phyloP scores from a whole-genome alignment of 2,113 vertebrate species.

The Eidolon helvum region DNA sequence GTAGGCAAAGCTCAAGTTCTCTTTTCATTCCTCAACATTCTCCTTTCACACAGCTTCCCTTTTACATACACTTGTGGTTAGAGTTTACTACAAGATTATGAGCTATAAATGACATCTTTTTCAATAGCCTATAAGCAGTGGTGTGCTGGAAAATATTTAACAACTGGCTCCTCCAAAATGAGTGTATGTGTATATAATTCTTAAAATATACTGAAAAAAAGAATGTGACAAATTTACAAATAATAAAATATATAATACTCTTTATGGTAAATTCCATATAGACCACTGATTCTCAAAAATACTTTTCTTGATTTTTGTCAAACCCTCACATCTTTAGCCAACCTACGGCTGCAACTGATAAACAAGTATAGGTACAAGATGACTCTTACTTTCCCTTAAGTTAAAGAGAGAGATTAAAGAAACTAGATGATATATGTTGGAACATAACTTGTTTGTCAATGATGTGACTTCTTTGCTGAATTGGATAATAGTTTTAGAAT shows the following conservation, averaged over 20 bases:
- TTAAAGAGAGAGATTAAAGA: constrained; percentile 3
- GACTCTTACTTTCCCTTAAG: constrained; percentile 1
- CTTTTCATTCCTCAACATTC: not conserved
- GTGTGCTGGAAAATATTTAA: not conserved
- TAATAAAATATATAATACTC: not conserved
- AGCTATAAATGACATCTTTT: not conserved
- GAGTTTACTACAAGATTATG: not conserved
- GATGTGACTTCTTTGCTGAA: constrained; percentile 18
- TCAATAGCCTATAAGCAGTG: not conserved
- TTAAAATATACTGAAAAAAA: not conserved
- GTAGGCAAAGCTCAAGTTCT: not conserved
- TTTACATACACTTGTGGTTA: not conserved
- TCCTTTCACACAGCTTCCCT: not conserved
- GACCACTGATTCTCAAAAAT: not conserved
- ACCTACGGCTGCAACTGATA: not conserved
- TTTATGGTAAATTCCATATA: not conserved
- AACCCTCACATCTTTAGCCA: not conserved
- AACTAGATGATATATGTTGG: not conserved
- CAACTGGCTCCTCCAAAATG: not conserved
- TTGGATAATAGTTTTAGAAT: not conserved
- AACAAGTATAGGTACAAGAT: not conserved
- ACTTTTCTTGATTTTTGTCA: not conserved
- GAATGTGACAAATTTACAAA: not conserved
- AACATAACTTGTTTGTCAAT: not conserved
- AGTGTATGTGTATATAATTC: not conserved